phyloP scores from a whole-genome alignment of 2,113 vertebrate species.

The Nesogale talazaci region DNA sequence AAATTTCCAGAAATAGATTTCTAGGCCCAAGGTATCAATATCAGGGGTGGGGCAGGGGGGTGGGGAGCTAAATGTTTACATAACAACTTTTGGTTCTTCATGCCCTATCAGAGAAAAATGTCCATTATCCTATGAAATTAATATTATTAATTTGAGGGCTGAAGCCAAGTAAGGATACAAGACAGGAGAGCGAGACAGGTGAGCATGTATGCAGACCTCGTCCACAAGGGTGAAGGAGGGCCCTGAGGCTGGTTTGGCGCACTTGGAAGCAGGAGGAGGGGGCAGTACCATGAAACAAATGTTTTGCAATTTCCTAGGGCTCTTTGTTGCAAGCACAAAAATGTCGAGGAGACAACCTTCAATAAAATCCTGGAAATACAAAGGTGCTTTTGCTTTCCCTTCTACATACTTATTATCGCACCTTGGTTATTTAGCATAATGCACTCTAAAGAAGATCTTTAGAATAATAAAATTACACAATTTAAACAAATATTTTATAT shows the following conservation, averaged over 20 bases:
- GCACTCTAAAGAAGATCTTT: background rate
- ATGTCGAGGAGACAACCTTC: background rate
- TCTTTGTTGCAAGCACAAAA: background rate
- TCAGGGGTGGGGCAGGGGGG: accelerated
- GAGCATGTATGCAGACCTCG: too few relatives aligned
- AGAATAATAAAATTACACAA: conserved; percentile 43
- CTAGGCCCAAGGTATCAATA: background rate
- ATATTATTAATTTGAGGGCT: background rate
- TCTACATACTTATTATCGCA: background rate
- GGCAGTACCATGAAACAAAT: background rate
- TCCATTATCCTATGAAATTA: background rate
- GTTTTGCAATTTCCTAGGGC: background rate
- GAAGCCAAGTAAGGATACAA: background rate
- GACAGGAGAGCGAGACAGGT: background rate
- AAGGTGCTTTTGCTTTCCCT: background rate
- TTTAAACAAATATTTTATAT: conserved; percentile 3
- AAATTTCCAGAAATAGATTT: background rate
- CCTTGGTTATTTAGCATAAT: conserved; percentile 33
- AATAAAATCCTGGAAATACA: background rate
- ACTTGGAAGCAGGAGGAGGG: background rate
- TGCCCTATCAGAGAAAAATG: background rate
- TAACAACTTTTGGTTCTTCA: background rate
- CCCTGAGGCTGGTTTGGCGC: background rate
- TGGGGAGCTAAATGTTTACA: background rate
- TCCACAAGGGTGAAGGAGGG: accelerated